Percentiles rank a stretch among this genome's conserved stretches.
These are phyloP conservation scores for Phrynosoma platyrhinos DNA, from an alignment of 2,113 vertebrate species.

Conservation along the genomic window DNA sequence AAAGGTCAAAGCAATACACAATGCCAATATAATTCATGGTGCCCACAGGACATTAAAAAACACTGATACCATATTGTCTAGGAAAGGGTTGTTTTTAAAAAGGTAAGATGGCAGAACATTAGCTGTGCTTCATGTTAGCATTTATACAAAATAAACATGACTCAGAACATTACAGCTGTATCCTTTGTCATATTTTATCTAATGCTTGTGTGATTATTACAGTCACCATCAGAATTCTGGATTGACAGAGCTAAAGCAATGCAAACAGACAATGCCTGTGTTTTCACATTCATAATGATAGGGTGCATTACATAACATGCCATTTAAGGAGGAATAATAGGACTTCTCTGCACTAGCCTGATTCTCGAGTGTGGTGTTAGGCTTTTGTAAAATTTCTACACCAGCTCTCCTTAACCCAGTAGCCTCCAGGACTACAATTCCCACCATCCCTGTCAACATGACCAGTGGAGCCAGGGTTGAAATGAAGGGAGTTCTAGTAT, in stretches of 20 bases:
- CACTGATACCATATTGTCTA: constrained; percentile 68
- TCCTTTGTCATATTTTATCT: constrained; percentile 39
- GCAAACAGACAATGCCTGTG: background rate
- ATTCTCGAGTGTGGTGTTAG: background rate
- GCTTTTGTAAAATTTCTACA: background rate
- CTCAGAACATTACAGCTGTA: background rate
- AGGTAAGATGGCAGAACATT: constrained; percentile 61
- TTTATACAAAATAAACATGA: background rate
- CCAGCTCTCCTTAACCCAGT: background rate
- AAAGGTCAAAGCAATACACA: constrained; percentile 77
- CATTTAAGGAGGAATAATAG: background rate
- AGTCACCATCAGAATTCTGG: constrained; percentile 46
- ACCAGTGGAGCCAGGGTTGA: background rate
- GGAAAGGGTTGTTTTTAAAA: constrained; percentile 67
- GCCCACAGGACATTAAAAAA: constrained; percentile 74
- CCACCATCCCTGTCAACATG: background rate
- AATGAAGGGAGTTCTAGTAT: background rate
- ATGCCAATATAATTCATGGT: constrained; percentile 77
- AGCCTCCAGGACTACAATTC: background rate
- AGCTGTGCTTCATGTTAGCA: constrained; percentile 55
- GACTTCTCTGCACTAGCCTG: background rate
- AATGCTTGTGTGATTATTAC: constrained; percentile 29
- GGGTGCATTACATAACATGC: background rate
- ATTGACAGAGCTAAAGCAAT: background rate
- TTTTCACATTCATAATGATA: background rate